Evolutionary conservation across 2,797 vertebrate species (phyloP).

Genomic region (Aphelocoma californica): DNA sequence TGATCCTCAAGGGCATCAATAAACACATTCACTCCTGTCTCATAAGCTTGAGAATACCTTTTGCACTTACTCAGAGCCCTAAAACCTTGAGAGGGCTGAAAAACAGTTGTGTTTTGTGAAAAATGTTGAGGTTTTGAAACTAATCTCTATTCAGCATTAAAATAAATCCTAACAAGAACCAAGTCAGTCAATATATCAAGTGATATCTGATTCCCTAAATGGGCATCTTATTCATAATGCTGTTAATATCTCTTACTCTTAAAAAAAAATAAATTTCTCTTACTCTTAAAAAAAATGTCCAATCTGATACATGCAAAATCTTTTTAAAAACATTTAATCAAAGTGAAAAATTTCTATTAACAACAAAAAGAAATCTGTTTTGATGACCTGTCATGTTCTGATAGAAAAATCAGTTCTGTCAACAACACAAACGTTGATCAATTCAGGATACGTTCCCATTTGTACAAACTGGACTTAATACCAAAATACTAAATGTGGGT

Average conservation of each 20-base stretch:
- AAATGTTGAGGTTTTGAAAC: neutral
- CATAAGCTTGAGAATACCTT: constrained; percentile 32
- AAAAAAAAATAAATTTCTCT: neutral
- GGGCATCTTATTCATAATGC: neutral
- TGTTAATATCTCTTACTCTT: neutral
- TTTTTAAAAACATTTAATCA: neutral
- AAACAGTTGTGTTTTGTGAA: neutral
- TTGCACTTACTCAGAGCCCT: neutral
- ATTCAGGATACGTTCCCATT: neutral
- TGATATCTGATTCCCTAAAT: neutral
- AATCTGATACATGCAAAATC: neutral
- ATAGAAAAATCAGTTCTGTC: constrained; percentile 22
- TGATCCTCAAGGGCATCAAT: constrained; percentile 50
- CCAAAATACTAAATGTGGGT: neutral
- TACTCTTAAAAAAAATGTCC: neutral
- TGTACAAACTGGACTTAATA: neutral
- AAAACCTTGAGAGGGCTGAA: neutral
- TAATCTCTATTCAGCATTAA: constrained; percentile 5
- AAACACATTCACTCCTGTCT: constrained; percentile 25
- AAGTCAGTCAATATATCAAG: neutral
- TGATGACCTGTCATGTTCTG: neutral
- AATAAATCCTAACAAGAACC: neutral
- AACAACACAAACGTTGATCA: neutral
- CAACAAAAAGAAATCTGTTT: neutral
- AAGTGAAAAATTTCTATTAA: neutral